A percentile compares a stretch with the other conserved stretches of the same genome.
Conservation (phyloP, 2,888 invertebrate species). For the Drosophila algonquin region DNA sequence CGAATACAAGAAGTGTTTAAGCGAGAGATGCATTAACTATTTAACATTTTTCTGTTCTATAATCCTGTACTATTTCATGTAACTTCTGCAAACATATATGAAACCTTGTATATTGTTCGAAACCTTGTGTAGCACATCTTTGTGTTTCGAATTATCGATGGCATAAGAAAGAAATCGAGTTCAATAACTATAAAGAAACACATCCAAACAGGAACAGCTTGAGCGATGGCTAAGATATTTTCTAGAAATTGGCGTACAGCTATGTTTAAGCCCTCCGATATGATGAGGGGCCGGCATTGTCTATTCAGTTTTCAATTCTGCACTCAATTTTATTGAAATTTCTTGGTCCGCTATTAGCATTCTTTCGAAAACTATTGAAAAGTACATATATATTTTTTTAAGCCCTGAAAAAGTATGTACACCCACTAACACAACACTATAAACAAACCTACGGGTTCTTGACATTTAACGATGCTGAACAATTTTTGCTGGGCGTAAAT, state of each 20-base stretch:
- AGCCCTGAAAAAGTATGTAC: slow-evolving; percentile 11
- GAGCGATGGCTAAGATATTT: slow-evolving; percentile 1
- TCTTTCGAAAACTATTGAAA: slow-evolving; percentile 18
- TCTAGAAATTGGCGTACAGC: background rate
- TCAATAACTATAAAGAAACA: slow-evolving; percentile 19
- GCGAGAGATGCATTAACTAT: slow-evolving; percentile 46
- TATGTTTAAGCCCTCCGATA: background rate
- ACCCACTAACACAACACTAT: slow-evolving; percentile 30
- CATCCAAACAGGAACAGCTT: slow-evolving; percentile 8
- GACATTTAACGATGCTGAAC: slow-evolving; percentile 67
- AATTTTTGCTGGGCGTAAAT: slow-evolving; percentile 67
- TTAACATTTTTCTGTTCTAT: slow-evolving; percentile 33
- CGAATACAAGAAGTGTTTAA: slow-evolving; percentile 64
- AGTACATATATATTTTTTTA: slow-evolving; percentile 36
- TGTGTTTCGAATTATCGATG: slow-evolving; percentile 55
- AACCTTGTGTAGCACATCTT: slow-evolving; percentile 37
- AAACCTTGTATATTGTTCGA: slow-evolving; percentile 56
- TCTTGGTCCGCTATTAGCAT: background rate
- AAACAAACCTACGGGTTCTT: slow-evolving; percentile 49
- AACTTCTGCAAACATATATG: too few species aligned
- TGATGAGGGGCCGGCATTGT: background rate
- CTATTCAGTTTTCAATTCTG: background rate
- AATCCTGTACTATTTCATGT: too few species aligned
- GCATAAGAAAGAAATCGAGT: slow-evolving; percentile 40
- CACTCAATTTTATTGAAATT: background rate